Conservation (phyloP, 2,888 invertebrate species). For the Andrena haemorrhoa region DNA sequence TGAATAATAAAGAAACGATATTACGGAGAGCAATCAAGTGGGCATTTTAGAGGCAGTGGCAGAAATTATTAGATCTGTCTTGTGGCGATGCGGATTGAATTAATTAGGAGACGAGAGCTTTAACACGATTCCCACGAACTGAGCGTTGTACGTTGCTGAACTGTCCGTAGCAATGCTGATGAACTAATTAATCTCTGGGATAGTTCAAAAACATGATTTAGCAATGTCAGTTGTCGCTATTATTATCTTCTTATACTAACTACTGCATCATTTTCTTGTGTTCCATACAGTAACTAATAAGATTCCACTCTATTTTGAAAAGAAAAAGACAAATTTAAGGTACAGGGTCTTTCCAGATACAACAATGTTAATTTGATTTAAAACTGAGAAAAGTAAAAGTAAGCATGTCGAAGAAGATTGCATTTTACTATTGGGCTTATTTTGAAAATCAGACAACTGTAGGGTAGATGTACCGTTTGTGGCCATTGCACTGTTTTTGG, state of each 20-base stretch:
- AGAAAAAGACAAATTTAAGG: no score
- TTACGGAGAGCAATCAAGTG: constrained; percentile 1
- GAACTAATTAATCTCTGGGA: constrained; percentile 24
- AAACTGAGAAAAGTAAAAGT: no score
- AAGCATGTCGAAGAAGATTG: no score
- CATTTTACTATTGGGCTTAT: no score
- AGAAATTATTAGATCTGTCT: constrained; percentile 28
- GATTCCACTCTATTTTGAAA: no score
- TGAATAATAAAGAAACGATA: constrained; percentile 17
- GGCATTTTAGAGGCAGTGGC: constrained; percentile 5
- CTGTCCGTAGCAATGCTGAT: constrained; percentile 7
- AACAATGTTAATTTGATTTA: no score
- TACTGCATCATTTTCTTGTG: neutral
- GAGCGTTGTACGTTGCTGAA: constrained; percentile 10
- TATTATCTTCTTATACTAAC: neutral
- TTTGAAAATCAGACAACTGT: no score
- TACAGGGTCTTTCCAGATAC: no score
- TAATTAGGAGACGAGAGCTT: constrained; percentile 32
- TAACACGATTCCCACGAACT: constrained; percentile 35
- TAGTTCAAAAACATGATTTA: neutral
- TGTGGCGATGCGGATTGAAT: constrained; percentile 42
- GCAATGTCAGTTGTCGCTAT: neutral
- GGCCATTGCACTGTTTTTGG: no score
- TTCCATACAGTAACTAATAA: neutral
- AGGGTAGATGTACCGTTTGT: no score